Evolutionary conservation across 2,888 invertebrate genomes (phyloP), one percentile per base, ranked within the genome.

Genomic region (Melipona beecheii): DNA sequence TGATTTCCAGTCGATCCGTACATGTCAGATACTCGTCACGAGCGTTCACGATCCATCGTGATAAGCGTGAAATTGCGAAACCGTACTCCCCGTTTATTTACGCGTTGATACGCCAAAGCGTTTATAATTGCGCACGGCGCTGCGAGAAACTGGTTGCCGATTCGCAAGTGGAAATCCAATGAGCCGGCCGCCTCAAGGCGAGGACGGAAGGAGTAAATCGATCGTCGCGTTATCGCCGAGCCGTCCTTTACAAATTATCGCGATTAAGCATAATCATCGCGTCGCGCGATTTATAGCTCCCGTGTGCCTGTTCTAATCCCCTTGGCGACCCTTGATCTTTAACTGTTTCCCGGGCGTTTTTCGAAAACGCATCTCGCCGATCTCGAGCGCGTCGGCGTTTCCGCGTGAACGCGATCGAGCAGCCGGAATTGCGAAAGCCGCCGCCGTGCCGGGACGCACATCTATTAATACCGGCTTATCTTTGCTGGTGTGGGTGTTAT

Each of bases 401-500:
- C 73, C 64, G 72, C 70, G 70, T 72, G 78, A 62, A 58, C 58
- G 77, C 64, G 69, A 49, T 60, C 72, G 74, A 66, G 65, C 78
- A 75, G 78, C 76, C 80, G 76, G 85, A 82, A 86, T 89, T 90
- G 89, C 86, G 85, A 89, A 88, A 89, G 85, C 81, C 72, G 43
- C 43, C 9, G 43, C 43, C 43, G 43, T 9, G 50, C 36, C 91
- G 90, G 90, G 93, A 92, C 93, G 93, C 92, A 93, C 92, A 92
- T 93, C 93, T 92, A 93, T 93, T 92, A 93, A 93, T 92, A 90
- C 91, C 88, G 90, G 89, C 90, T 93, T 92, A 92, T 92, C 93
- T 92, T 87, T 89, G 89, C 31, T 91, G 91, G 94, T 94, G 94
- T 94, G 94, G 94, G 94, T 94, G 94, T 94, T 94, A 94, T 94